A percentile compares a stretch with the other conserved stretches of the same genome.
Evolutionary conservation across 2,888 invertebrate species (phyloP).

Genomic region (Aradus depressus): DNA sequence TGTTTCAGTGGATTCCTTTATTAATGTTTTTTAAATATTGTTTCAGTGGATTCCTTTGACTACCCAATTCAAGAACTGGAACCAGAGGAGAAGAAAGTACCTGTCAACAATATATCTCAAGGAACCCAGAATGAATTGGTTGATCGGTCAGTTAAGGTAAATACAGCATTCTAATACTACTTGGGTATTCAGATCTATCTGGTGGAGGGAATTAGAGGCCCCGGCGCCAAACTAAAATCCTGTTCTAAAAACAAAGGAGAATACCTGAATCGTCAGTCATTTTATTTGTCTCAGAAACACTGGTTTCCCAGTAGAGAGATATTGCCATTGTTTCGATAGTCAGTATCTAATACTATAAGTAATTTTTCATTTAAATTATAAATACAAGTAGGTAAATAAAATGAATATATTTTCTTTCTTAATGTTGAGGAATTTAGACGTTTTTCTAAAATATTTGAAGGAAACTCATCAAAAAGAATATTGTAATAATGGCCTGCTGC

Average conservation of each 20-base stretch:
- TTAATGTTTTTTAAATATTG: background rate
- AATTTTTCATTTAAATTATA: no score
- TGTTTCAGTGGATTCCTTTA: background rate
- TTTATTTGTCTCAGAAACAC: background rate
- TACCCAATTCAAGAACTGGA: slow-evolving; percentile 22
- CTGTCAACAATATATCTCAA: slow-evolving; percentile 4
- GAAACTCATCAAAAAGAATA: no score
- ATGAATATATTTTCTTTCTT: no score
- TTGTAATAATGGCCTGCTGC: no score
- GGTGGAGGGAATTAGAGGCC: no score
- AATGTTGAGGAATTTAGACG: no score
- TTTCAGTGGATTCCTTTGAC: slow-evolving; percentile 16
- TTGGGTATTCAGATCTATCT: no score
- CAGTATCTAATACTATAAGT: background rate
- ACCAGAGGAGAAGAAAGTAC: slow-evolving; percentile 13
- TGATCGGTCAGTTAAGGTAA: slow-evolving; percentile 20
- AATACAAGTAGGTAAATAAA: no score
- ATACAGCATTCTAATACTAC: background rate
- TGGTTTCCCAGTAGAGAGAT: background rate
- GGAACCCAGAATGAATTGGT: slow-evolving; percentile 1
- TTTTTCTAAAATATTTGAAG: no score
- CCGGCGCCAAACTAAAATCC: no score
- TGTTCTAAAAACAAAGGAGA: no score
- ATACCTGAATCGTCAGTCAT: no score
- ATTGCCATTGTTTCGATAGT: background rate